Conservation (phyloP, 2,113 vertebrate genomes). For the Stegastes partitus region DNA sequence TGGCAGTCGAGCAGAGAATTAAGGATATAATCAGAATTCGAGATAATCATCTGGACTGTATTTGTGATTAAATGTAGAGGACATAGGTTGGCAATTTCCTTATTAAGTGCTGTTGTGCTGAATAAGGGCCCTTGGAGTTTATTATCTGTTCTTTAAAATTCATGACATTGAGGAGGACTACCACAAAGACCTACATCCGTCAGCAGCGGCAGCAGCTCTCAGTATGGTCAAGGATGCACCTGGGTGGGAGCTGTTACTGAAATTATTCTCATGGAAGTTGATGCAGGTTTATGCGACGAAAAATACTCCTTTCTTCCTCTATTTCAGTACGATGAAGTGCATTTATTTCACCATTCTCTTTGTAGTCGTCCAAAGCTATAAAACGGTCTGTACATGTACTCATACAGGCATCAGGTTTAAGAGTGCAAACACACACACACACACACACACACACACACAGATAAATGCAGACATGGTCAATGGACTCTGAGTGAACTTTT, state of each 20-base stretch:
- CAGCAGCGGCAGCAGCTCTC: constrained; percentile 41
- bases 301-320: neutral
- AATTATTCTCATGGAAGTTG: constrained; percentile 57
- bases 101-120: constrained; percentile 79
- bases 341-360: constrained; percentile 40
- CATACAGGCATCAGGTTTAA: constrained; percentile 2
- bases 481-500: constrained; percentile 69
- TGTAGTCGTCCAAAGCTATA: constrained; percentile 13
- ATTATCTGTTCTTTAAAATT: constrained; percentile 81
- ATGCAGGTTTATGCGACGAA: constrained; percentile 24
- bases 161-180: constrained; percentile 75
- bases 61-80: constrained; percentile 71
- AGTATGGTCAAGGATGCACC: constrained; percentile 37
- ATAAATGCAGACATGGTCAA: constrained; percentile 52
- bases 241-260: constrained; percentile 26
- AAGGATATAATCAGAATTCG: constrained; percentile 66
- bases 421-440: neutral
- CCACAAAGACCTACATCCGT: constrained; percentile 61
- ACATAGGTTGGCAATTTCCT: constrained; percentile 67
- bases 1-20: constrained; percentile 70
- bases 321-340: constrained; percentile 34
- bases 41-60: constrained; percentile 74
- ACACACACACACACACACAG: constrained; percentile 16
- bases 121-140: constrained; percentile 75
- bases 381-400: neutral